These are phyloP conservation scores for Syndactyla subalaris DNA, from an alignment of 2,797 vertebrate genomes.

Conservation along the genomic window DNA sequence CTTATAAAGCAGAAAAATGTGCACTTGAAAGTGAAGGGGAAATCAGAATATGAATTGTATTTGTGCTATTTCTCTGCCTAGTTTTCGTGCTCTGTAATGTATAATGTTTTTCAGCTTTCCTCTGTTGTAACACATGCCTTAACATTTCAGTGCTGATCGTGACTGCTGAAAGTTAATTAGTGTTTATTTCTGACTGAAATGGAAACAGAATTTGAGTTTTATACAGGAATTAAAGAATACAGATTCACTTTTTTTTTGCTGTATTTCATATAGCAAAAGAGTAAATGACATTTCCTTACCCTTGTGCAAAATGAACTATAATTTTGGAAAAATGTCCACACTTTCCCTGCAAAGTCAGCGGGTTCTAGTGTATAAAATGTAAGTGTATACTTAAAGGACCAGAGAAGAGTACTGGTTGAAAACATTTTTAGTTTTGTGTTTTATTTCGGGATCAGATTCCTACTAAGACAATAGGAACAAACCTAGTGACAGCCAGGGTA, in stretches of 20 bases:
- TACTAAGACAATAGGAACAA: background rate
- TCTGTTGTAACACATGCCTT: background rate
- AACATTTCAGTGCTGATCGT: background rate
- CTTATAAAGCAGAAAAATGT: background rate
- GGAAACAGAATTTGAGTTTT: background rate
- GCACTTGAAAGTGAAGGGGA: background rate
- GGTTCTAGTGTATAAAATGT: background rate
- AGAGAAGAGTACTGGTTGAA: background rate
- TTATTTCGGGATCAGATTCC: background rate
- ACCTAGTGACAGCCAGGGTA: background rate
- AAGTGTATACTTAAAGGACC: background rate
- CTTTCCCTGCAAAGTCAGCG: background rate
- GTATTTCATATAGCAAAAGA: background rate
- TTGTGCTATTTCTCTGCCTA: background rate
- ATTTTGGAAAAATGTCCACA: background rate
- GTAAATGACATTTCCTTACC: background rate
- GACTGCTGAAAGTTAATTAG: background rate
- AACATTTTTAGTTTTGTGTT: background rate
- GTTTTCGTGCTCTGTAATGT: background rate
- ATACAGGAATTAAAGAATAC: background rate
- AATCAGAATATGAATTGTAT: background rate
- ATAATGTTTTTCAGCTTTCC: background rate
- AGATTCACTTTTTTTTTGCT: background rate
- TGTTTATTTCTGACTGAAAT: background rate
- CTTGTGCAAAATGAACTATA: background rate